These are phyloP conservation scores for Synergus laeviventris DNA, from an alignment of 2,888 invertebrate species.

Conservation along the genomic window DNA sequence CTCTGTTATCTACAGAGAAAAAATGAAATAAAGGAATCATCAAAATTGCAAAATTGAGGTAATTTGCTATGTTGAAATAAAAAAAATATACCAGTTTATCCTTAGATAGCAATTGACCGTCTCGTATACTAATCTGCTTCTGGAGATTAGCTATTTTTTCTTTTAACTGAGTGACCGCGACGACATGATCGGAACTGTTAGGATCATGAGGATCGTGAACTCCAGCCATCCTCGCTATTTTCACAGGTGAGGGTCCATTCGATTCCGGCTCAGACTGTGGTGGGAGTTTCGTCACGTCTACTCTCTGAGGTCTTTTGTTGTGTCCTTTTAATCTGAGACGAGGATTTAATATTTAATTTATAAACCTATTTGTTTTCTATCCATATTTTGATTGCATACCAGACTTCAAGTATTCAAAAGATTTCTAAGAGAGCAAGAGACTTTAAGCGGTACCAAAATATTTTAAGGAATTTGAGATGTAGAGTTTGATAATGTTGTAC, in stretches of 20 bases:
- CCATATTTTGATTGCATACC: conserved; percentile 9
- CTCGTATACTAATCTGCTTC: conserved; percentile 90
- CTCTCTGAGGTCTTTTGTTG: conserved; percentile 84
- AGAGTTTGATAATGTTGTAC: no score
- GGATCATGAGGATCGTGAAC: conserved; percentile 81
- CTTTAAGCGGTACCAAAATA: no score
- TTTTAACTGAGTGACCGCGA: conserved; percentile 95
- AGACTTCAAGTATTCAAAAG: no score
- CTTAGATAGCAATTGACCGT: conserved; percentile 90
- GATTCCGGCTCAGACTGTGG: conserved; percentile 76
- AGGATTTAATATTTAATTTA: background rate
- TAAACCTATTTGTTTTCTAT: background rate
- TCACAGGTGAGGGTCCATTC: conserved; percentile 77
- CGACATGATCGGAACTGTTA: conserved; percentile 93
- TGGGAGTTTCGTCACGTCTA: conserved; percentile 81
- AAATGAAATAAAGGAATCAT: conserved; percentile 12
- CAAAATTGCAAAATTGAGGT: background rate
- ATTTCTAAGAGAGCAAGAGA: no score
- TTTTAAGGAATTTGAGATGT: no score
- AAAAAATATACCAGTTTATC: conserved; percentile 84
- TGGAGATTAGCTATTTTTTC: conserved; percentile 95
- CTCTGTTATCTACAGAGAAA: conserved; percentile 76
- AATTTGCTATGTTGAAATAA: background rate
- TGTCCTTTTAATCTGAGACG: conserved; percentile 80
- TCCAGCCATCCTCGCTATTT: conserved; percentile 76